phyloP scores from a whole-genome alignment of 2,888 invertebrate species.

The Brenthis hecate region DNA sequence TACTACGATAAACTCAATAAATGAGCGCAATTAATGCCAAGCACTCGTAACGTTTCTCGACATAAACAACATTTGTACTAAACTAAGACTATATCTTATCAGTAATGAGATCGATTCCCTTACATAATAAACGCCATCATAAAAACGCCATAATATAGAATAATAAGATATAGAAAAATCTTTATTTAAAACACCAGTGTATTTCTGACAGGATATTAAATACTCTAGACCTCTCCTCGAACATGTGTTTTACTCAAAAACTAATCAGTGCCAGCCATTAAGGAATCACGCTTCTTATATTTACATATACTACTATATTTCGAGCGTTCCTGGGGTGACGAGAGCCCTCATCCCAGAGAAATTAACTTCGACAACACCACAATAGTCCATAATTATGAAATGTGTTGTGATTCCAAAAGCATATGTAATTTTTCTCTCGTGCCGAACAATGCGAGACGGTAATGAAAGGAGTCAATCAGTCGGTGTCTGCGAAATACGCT shows the following conservation, averaged over 20 bases:
- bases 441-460: constrained; percentile 74
- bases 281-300: constrained; percentile 55
- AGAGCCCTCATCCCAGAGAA: constrained; percentile 62
- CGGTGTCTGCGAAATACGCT: constrained; percentile 71
- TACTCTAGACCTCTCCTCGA: constrained; percentile 63
- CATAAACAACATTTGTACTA: constrained; percentile 21
- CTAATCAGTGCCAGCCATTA: constrained; percentile 74
- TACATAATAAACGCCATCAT: constrained; percentile 8
- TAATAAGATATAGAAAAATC: constrained; percentile 13
- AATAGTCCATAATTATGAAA: constrained; percentile 83
- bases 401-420: constrained; percentile 77
- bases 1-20: constrained; percentile 60
- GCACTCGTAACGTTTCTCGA: constrained; percentile 39
- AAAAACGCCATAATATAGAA: constrained; percentile 1
- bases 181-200: constrained; percentile 30
- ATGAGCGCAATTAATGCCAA: constrained; percentile 69
- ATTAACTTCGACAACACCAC: constrained; percentile 75
- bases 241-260: constrained; percentile 72
- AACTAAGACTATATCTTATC: constrained; percentile 24
- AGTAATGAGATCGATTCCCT: constrained; percentile 22
- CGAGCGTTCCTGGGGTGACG: constrained; percentile 57
- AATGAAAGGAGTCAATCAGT: constrained; percentile 82
- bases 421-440: constrained; percentile 73
- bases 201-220: constrained; percentile 59
- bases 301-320: constrained; percentile 68